Base-by-base conservation (phyloP, 2,888 invertebrate genomes). In the Scaptomyza cyrtandrae region DNA sequence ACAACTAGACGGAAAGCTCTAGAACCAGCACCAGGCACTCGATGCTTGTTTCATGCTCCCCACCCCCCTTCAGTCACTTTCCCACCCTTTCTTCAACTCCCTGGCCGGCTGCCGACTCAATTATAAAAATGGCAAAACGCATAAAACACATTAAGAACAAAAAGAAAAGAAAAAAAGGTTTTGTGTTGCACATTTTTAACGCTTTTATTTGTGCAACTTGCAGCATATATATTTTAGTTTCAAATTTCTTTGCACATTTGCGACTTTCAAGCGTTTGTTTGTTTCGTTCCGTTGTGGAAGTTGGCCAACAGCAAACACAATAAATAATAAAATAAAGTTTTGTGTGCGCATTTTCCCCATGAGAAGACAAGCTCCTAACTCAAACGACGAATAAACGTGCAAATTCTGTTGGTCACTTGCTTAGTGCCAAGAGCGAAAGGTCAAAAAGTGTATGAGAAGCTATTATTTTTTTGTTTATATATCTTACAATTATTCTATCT, bases 121-220 rank as follows among this genome's bases (percentile, higher is more conserved):
- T 85, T 85, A 88, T 84, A 88, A 88, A 83, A 84, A 68, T 67
- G 71, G 71, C 71, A 75, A 71, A 85, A 88, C 87, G 84, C 88
- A 88, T 86, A 84, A 76, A 85, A 88, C 84, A 78, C 85, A 88
- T 85, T 86, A 41, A 41, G 41, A 10, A 41, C 4, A 16, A 9
- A 41, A 16, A 41, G 10, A 83, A 86, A 86, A 50, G 83, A 70
- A 63, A 80, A 70, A 10, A 86, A 67, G 72, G 63, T 83, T 81
- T 82, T 62, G 49, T 77, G 72, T 84, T 79, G 71, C 70, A 59
- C 68, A 56, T 81, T 71, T 78, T 70, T 75, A 84, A 84, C 66
- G 78, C 57, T 68, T 82, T 49, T 49, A 16, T 35, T 49, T 76
- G 70, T 73, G 67, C 80, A 58, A 65, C 48, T 65, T 53, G 49